A percentile compares a stretch with the other conserved stretches of the same genome.
These are phyloP conservation scores for Glossophaga mutica DNA, from an alignment of 2,797 vertebrate species.

Conservation along the genomic window DNA sequence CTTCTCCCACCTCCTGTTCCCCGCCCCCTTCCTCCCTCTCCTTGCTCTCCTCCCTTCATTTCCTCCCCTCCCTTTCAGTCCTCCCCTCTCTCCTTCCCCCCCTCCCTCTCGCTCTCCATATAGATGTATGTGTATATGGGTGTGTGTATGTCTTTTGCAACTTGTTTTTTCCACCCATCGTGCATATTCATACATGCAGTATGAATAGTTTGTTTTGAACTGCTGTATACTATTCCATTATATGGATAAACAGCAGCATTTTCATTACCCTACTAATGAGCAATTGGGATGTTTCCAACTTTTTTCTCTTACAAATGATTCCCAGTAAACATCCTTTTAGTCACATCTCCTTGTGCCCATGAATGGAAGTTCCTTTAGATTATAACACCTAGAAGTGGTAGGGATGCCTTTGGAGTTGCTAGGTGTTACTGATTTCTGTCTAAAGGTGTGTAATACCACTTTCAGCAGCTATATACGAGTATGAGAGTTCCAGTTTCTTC, in stretches of 20 bases:
- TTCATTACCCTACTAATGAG: neutral
- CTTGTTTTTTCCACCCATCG: neutral
- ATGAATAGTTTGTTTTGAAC: neutral
- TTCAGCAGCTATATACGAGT: neutral
- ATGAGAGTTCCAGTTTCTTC: neutral
- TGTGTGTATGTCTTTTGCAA: neutral
- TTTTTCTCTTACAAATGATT: neutral
- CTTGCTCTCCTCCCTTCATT: neutral
- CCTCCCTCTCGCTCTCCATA: neutral
- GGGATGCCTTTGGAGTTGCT: neutral
- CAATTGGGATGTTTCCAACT: neutral
- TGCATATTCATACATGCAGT: neutral
- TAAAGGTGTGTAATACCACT: neutral
- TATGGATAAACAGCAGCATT: neutral
- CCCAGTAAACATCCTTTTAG: neutral
- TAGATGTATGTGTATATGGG: neutral
- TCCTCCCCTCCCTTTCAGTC: neutral
- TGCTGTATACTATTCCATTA: neutral
- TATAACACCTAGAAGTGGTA: neutral
- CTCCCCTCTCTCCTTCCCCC: too few species aligned
- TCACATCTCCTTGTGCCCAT: neutral
- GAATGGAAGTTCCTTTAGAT: neutral
- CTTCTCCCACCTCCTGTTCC: neutral
- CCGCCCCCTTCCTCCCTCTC: neutral
- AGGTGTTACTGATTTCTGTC: neutral